A percentile compares a stretch with the other conserved stretches of the same genome.
Evolutionary conservation across 1,140 invertebrate genomes (phyloP).

Genomic region (Nasonia giraulti): DNA sequence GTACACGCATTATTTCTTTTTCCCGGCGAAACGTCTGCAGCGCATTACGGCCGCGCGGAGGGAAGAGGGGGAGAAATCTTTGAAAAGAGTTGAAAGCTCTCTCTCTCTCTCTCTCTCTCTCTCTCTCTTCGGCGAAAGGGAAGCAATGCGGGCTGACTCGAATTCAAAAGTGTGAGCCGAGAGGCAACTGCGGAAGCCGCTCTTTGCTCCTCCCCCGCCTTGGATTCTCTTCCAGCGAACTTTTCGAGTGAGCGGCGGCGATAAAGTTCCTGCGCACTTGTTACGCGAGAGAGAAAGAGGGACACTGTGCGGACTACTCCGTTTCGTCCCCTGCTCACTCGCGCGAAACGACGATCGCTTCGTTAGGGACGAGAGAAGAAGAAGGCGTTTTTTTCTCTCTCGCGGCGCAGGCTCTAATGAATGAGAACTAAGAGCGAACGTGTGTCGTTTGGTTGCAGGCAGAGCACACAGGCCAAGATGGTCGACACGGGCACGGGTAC

Average conservation of each 20-base stretch:
- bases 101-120: neutral
- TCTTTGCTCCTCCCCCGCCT: neutral
- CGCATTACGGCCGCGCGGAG: neutral
- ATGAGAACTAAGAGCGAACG: neutral
- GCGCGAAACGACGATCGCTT: neutral
- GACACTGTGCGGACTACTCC: neutral
- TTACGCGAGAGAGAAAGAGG: neutral
- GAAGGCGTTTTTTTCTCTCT: neutral
- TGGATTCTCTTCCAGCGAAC: neutral
- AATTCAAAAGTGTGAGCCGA: neutral
- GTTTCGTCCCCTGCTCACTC: neutral
- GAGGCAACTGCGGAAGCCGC: neutral
- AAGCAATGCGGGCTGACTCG: neutral
- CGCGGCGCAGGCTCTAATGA: neutral
- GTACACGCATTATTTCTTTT: neutral
- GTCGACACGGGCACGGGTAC: slow-evolving; percentile 84
- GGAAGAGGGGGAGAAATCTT: neutral
- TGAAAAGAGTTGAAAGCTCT: slow-evolving; percentile 3
- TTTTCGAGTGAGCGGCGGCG: neutral
- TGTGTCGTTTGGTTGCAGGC: slow-evolving; percentile 70
- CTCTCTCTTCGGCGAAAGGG: neutral
- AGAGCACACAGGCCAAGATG: slow-evolving; percentile 86
- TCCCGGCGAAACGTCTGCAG: neutral
- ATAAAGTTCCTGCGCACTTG: neutral
- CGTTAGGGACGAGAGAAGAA: neutral